Base-by-base conservation (phyloP, 1,140 invertebrate genomes). In the Ridgeia piscesae region DNA sequence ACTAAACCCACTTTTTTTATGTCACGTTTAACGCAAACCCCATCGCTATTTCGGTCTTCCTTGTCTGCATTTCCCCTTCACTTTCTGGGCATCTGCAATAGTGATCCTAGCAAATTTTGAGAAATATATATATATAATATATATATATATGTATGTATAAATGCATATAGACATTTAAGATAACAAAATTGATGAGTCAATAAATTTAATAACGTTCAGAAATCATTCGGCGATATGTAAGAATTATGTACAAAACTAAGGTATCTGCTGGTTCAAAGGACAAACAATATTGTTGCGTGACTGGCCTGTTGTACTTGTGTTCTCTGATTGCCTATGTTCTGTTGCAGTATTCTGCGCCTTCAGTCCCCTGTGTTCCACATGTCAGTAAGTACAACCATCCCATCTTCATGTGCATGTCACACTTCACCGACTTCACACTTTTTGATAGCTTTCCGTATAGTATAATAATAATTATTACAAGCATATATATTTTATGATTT, bases 291-390 rank as follows among this genome's bases (percentile, higher is more conserved):
- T 27, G 27, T 34, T 91, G 31, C 92, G 77, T 34, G 33, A 91
- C n/a, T 31, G 31, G 17, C 14, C 33, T 89, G 33, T 27, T 50
- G n/a, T 33, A 33, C n/a, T 48, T 89, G 33, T 31, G 89, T 92
- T 88, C 77, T 93, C 35, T 93, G 34, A 33, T 93, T 93, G 95
- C n/a, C n/a, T n/a, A n/a, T 42, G 95, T 96, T 96, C 92, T 95
- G 94, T 98, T 97, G 94, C 96, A 98, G 98, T 99, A 94, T 99
- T 99, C 96, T 99, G 99, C 96, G n/a, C 34, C n/a, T 92, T 35
- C n/a, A 99, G 98, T 96, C 98, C 99, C 1, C 99, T 99, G 93
- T 99, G 99, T 96, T 99, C 98, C 58, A 99, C 99, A 88, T 99
- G 99, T 95, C 98, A 99, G 98, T 99, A 97, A 98, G 98, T 97